These are phyloP conservation scores for Temnothorax rugatulus DNA, from an alignment of 2,888 invertebrate genomes.

Conservation along the genomic window DNA sequence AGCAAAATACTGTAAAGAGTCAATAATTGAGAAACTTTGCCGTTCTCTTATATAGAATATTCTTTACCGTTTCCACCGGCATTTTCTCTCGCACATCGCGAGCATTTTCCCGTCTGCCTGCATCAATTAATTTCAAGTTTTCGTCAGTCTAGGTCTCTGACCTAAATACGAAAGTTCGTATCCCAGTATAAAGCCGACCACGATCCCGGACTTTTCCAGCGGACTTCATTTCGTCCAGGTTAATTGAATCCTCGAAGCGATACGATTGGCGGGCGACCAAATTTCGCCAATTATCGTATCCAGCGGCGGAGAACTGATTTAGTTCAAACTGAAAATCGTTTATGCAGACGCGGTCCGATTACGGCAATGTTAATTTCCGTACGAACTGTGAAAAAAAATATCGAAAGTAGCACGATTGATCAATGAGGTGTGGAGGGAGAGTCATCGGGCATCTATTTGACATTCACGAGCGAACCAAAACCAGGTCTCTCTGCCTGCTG, in stretches of 20 bases:
- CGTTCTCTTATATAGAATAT: neutral
- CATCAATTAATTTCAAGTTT: slow-evolving; percentile 48
- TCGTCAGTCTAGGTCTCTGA: slow-evolving; percentile 12
- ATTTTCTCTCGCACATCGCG: slow-evolving; percentile 10
- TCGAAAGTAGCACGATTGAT: neutral
- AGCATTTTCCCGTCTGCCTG: neutral
- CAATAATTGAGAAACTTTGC: slow-evolving; percentile 16
- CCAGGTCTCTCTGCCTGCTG: neutral
- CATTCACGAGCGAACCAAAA: slow-evolving; percentile 49
- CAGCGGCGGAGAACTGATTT: slow-evolving; percentile 61
- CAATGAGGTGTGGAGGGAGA: slow-evolving; percentile 2
- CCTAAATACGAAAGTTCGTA: slow-evolving; percentile 47
- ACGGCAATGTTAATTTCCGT: slow-evolving; percentile 55
- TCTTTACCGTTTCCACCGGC: neutral
- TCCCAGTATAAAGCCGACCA: slow-evolving; percentile 15
- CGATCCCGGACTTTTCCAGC: slow-evolving; percentile 35
- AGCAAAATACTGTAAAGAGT: neutral
- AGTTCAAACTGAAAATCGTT: slow-evolving; percentile 58
- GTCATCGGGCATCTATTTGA: slow-evolving; percentile 49
- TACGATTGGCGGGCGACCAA: slow-evolving; percentile 62
- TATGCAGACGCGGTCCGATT: neutral
- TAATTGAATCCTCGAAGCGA: slow-evolving; percentile 51
- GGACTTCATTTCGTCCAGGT: slow-evolving; percentile 52
- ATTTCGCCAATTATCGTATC: slow-evolving; percentile 64
- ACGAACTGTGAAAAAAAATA: neutral